Conservation (phyloP, 2,113 vertebrate species). For the Azemiops feae region DNA sequence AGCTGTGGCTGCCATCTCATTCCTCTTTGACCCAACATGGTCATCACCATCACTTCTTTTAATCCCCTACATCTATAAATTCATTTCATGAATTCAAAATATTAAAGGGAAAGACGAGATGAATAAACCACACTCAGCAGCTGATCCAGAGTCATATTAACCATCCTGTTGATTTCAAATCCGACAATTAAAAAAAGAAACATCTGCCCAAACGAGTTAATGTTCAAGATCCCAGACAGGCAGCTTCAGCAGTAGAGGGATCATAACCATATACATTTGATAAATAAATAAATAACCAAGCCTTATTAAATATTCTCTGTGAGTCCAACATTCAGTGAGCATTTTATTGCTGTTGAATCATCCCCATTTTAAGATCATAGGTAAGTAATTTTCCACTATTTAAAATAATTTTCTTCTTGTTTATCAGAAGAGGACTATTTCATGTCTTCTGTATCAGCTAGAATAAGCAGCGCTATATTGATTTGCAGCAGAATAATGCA, state of each 20-base stretch:
- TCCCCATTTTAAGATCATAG: neutral
- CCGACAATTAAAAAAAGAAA: too few species aligned
- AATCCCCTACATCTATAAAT: too few species aligned
- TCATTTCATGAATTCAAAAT: too few species aligned
- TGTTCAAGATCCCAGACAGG: too few species aligned
- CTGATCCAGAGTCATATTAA: too few species aligned
- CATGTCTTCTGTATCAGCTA: neutral
- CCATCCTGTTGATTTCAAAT: too few species aligned
- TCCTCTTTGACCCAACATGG: too few species aligned
- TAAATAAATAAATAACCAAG: neutral
- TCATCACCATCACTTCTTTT: too few species aligned
- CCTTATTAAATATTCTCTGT: neutral
- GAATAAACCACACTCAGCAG: too few species aligned
- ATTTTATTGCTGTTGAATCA: neutral
- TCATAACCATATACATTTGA: neutral
- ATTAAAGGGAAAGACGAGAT: too few species aligned
- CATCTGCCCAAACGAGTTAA: too few species aligned
- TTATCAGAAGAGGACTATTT: neutral
- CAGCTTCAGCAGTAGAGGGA: neutral
- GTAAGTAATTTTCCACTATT: neutral
- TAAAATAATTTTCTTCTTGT: neutral
- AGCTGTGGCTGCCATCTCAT: neutral
- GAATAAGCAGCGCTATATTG: neutral
- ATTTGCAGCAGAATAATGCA: constrained; percentile 23
- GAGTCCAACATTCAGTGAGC: neutral